Base-by-base conservation (phyloP, 2,113 vertebrate genomes). In the Aegithalos caudatus region DNA sequence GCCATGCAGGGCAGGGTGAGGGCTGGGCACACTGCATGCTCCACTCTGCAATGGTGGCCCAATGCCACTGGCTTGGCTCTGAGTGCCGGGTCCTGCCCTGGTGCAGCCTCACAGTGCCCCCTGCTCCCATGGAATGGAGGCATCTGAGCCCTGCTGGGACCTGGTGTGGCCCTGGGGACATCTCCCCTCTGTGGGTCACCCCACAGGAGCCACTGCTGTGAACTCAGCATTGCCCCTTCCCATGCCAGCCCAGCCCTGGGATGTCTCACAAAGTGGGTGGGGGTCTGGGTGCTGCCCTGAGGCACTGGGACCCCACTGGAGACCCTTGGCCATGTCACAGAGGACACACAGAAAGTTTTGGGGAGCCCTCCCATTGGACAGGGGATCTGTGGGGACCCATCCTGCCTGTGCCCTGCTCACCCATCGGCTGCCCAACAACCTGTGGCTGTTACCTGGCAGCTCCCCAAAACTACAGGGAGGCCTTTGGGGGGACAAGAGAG, bases 11-110 rank as follows among this genome's bases (percentile, higher is more conserved):
- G 11, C 12, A 22, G 22, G 48, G 27, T 33, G 21, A 50, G 71
- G 2, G 13, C 62, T 0, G 1, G 40, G 66, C 20, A 57, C 0
- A 0, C 54, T 1, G 1, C n/a, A 18, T 2, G 1, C 3, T 17
- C 60, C 0, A 0, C 73, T 45, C 53, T 3, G 2, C 50, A 64
- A 47, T 6, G 10, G 44, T 20, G 51, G 18, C 56, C 13, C 0
- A 0, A 8, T n/a, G 53, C 20, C 64, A 28, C 70, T 21, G 57
- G 18, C 31, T 65, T 10, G 17, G 71, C 71, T 57, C 70, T 31
- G 24, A 65, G 28, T 2, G 27, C 10, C 73, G n/a, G 6, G 56
- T 66, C 37, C 44, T 80, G 71, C 71, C 40, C 17, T 53, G 77
- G 21, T 45, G 35, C 51, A 38, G n/a, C 12, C 35, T 12, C 42